A percentile compares a stretch with the other conserved stretches of the same genome.
phyloP scores from a whole-genome alignment of 2,113 vertebrate species.

The Mobula birostris region DNA sequence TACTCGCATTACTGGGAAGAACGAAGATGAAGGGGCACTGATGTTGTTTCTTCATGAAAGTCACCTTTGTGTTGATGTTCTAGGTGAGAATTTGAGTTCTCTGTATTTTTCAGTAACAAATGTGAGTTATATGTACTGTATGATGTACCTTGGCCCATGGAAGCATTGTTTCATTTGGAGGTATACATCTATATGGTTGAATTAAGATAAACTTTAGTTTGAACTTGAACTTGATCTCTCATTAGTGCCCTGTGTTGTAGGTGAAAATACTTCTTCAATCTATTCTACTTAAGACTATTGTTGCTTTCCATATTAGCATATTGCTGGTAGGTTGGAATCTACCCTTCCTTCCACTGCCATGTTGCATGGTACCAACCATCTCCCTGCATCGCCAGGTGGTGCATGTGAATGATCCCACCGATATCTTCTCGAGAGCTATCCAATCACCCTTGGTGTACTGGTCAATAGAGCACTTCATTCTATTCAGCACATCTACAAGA shows the following conservation, averaged over 20 bases:
- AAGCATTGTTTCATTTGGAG: no score
- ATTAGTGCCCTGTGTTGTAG: neutral
- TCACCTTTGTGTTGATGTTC: neutral
- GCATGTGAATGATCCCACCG: no score
- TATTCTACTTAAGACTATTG: neutral
- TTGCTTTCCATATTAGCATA: neutral
- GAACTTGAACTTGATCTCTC: neutral
- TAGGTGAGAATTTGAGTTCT: neutral
- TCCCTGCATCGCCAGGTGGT: neutral
- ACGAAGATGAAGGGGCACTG: neutral
- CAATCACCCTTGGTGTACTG: no score
- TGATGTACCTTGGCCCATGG: no score
- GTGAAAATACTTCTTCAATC: neutral
- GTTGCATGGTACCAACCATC: neutral
- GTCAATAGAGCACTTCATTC: no score
- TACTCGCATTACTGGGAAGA: neutral
- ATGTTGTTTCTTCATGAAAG: neutral
- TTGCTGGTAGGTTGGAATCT: no score
- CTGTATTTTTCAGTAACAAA: neutral
- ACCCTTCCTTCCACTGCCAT: neutral
- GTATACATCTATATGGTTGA: no score
- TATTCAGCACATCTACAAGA: no score
- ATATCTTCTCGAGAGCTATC: no score
- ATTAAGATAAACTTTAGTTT: no score
- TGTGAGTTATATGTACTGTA: no score